These are phyloP conservation scores for Stomatorhinus walkeri DNA, from an alignment of 2,797 vertebrate genomes.

Conservation along the genomic window DNA sequence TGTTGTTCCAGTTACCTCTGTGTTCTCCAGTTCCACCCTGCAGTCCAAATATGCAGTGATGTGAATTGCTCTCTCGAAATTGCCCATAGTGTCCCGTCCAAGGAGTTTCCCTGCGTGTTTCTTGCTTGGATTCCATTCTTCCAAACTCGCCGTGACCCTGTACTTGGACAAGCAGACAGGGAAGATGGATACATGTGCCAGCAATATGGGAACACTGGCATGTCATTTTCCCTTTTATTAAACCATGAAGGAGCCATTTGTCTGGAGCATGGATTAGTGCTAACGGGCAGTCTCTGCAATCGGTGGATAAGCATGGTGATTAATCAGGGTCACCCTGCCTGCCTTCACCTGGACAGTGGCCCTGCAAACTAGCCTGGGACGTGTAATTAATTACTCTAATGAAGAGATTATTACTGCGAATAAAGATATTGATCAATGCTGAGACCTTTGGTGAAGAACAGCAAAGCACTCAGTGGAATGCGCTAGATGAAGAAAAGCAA, in stretches of 20 bases:
- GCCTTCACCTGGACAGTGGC: conserved; percentile 38
- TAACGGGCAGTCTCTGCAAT: conserved; percentile 38
- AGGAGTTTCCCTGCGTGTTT: background rate
- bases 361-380: conserved; percentile 49
- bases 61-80: background rate
- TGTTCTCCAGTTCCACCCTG: background rate
- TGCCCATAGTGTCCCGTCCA: background rate
- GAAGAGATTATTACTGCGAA: conserved; percentile 58
- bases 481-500: background rate
- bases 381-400: conserved; percentile 55
- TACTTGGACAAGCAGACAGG: background rate
- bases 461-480: conserved; percentile 5
- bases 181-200: background rate
- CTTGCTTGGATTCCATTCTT: background rate
- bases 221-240: conserved; percentile 41
- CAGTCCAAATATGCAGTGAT: background rate
- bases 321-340: conserved; percentile 43
- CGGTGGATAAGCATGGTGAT: conserved; percentile 46
- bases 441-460: conserved; percentile 47
- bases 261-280: conserved; percentile 38
- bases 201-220: background rate
- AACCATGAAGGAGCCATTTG: conserved; percentile 46
- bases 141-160: background rate
- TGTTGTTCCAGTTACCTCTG: background rate
- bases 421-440: conserved; percentile 57